Evolutionary conservation across 2,797 vertebrate species (phyloP).

Genomic region (Pseudochromis fuscus): DNA sequence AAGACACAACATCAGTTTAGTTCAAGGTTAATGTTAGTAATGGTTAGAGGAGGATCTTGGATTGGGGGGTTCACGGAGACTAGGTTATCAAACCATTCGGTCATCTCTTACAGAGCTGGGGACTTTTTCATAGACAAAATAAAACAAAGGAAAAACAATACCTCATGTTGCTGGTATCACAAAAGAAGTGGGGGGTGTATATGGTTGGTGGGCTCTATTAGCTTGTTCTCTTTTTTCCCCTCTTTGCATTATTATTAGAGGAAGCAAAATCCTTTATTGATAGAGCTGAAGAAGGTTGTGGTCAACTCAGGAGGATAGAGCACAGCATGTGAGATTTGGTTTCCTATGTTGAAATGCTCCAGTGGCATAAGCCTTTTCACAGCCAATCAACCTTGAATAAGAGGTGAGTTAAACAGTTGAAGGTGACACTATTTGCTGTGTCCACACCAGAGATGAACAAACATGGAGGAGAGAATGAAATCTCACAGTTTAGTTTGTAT

Average conservation of each 20-base stretch:
- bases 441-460: slow-evolving; percentile 42
- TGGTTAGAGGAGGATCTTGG: slow-evolving; percentile 72
- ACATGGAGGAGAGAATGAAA: slow-evolving; percentile 24
- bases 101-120: slow-evolving; percentile 42
- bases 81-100: slow-evolving; percentile 63
- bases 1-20: slow-evolving; percentile 89
- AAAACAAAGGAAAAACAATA: slow-evolving; percentile 28
- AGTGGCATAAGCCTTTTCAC: slow-evolving; percentile 29
- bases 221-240: neutral
- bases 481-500: slow-evolving; percentile 34
- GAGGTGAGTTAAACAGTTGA: slow-evolving; percentile 42
- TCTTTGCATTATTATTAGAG: slow-evolving; percentile 23
- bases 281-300: slow-evolving; percentile 16
- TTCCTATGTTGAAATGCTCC: slow-evolving; percentile 31
- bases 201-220: neutral
- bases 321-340: slow-evolving; percentile 30
- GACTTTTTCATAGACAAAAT: slow-evolving; percentile 20
- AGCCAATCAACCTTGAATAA: slow-evolving; percentile 50
- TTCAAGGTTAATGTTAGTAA: slow-evolving; percentile 78
- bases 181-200: slow-evolving; percentile 53
- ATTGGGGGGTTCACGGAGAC: slow-evolving; percentile 59
- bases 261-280: slow-evolving; percentile 22
- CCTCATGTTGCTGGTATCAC: slow-evolving; percentile 80
- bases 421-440: neutral
- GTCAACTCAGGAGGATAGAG: slow-evolving; percentile 31